A percentile compares a stretch with the other conserved stretches of the same genome.
These are phyloP conservation scores for Villa cingulata DNA, from an alignment of 2,888 invertebrate species.

Conservation along the genomic window DNA sequence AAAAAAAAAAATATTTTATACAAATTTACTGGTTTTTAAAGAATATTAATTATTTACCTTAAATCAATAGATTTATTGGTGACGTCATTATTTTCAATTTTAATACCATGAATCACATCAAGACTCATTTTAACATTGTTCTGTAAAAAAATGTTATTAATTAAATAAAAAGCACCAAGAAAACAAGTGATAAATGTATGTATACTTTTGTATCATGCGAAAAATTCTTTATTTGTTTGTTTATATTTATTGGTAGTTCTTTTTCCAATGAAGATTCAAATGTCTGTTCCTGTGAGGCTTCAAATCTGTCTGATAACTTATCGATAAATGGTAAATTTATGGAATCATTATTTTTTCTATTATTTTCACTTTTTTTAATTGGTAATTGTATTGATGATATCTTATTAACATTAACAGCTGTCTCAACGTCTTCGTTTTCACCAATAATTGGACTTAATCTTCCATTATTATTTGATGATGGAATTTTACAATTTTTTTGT, in stretches of 20 bases:
- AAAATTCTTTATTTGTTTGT: background rate
- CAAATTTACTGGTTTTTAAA: too few relatives aligned
- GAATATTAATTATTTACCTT: background rate
- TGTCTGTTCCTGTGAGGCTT: too few relatives aligned
- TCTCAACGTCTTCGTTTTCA: slow-evolving; percentile 23
- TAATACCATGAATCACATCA: slow-evolving; percentile 29
- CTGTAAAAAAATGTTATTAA: slow-evolving; percentile 16
- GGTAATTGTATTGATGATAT: too few relatives aligned
- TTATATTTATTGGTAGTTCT: background rate
- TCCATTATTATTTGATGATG: slow-evolving; percentile 2
- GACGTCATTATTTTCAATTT: slow-evolving; percentile 25
- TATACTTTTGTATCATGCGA: slow-evolving; percentile 4
- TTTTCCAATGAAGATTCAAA: too few relatives aligned
- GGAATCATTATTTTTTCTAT: too few relatives aligned
- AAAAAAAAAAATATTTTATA: background rate
- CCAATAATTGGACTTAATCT: slow-evolving; percentile 29
- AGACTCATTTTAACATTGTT: slow-evolving; percentile 37
- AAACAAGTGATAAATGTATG: background rate
- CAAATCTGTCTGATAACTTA: too few relatives aligned
- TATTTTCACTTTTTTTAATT: too few relatives aligned
- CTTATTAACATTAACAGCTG: background rate
- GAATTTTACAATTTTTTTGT: background rate
- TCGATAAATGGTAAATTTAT: too few relatives aligned
- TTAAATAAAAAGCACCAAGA: background rate
- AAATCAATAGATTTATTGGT: slow-evolving; percentile 32